Percentiles rank a stretch among this genome's conserved stretches.
Evolutionary conservation across 2,888 invertebrate species (phyloP).

Genomic region (Yponomeuta plumbellus): DNA sequence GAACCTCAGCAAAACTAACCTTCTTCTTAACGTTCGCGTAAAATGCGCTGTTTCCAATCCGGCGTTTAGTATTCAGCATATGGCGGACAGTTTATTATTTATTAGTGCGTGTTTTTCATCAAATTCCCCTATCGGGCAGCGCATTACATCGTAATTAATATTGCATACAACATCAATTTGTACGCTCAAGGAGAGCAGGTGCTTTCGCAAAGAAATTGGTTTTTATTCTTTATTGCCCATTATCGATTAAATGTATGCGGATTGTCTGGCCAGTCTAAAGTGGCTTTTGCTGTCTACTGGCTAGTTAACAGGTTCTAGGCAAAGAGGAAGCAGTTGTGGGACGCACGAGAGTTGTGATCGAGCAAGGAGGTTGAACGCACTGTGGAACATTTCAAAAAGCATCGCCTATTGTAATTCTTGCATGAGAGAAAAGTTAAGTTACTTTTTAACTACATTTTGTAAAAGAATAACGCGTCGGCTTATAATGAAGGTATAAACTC

Average conservation of each 20-base stretch:
- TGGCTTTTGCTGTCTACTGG: neutral
- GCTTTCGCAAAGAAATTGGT: constrained; percentile 25
- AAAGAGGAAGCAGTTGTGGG: neutral
- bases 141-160: constrained; percentile 25
- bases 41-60: constrained; percentile 1
- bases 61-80: constrained; percentile 11
- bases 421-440: constrained; percentile 1
- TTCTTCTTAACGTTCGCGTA: neutral
- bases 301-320: neutral
- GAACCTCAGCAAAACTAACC: too few relatives aligned
- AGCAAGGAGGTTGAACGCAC: neutral
- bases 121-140: constrained; percentile 2
- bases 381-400: neutral
- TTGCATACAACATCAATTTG: constrained; percentile 21
- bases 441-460: constrained; percentile 11
- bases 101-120: constrained; percentile 16
- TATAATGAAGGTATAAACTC: constrained; percentile 8
- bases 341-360: neutral
- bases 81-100: constrained; percentile 17
- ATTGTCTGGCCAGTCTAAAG: neutral
- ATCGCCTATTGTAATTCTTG: constrained; percentile 7
- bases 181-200: constrained; percentile 27
- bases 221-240: constrained; percentile 24
- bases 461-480: neutral
- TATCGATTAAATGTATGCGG: constrained; percentile 8